Base-by-base conservation (phyloP, 2,113 vertebrate species). In the Pongo pygmaeus region DNA sequence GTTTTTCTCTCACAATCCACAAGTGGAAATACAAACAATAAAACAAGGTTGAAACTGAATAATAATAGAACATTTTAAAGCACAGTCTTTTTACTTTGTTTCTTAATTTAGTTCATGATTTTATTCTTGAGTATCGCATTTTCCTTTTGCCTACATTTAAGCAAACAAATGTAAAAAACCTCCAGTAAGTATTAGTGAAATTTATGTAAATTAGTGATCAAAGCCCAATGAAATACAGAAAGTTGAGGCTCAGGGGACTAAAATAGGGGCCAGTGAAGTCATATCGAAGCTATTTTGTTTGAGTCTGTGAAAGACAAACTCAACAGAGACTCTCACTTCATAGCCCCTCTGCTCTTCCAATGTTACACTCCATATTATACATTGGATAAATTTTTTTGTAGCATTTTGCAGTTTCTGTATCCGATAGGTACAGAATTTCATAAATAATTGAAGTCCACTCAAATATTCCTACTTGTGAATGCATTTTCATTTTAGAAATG, bases 401-500 rank as follows among this genome's bases (percentile, higher is more conserved):
- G 38, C 18, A 84, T 9, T 35, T 38, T 83, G 25, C 12, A 89
- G 52, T 78, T 11, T 6, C 30, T 69, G 17, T 2, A 22, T 70
- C 52, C 27, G 70, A 25, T 13, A 77, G 86, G 59, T 55, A 92
- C 9, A 70, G 57, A 20, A 84, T 95, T 52, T 40, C 64, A 79
- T 84, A 59, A 80, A 55, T 96, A 89, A 86, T 77, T 89, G 50
- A 59, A 52, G 10, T 35, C 55, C 38, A 91, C 32, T 89, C 46
- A 85, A 22, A 69, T 72, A 46, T 90, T 84, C 78, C 77, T 69
- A 88, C 16, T 46, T 88, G 5, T 10, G 30, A 91, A 84, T 81
- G 40, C 4, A 43, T 52, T 84, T 77, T 91, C 64, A 78, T 92
- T 83, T 97, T 93, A 69, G 13, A 91, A 96, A 95, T 89, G 52